Evolutionary conservation across 2,113 vertebrate genomes (phyloP).

Genomic region (Limnothrissa miodon): DNA sequence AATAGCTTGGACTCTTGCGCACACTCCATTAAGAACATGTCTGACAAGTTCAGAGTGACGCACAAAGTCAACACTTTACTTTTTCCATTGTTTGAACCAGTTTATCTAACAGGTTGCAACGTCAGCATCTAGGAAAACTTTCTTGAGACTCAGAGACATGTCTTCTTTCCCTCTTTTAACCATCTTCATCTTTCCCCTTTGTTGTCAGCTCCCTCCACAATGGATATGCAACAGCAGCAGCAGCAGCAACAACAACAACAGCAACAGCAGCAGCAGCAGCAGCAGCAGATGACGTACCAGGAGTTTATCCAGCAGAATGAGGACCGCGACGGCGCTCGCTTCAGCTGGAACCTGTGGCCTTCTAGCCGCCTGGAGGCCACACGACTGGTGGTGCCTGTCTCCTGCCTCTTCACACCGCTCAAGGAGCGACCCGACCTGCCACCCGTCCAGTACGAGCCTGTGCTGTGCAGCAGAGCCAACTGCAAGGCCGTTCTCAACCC

Average conservation of each 20-base stretch:
- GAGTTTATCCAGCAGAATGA: slow-evolving; percentile 99
- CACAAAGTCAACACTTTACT: background rate
- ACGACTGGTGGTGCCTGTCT: slow-evolving; percentile 89
- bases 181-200: background rate
- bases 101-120: background rate
- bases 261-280: background rate
- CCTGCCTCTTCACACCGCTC: slow-evolving; percentile 92
- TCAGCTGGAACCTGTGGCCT: slow-evolving; percentile 99
- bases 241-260: background rate
- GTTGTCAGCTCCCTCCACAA: background rate
- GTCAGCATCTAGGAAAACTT: background rate
- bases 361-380: slow-evolving; percentile 94
- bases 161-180: background rate
- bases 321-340: slow-evolving; percentile 91
- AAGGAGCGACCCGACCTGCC: slow-evolving; percentile 90
- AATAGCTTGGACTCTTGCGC: background rate
- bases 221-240: background rate
- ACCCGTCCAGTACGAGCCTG: slow-evolving; percentile 91
- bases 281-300: slow-evolving; percentile 81
- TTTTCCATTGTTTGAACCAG: background rate
- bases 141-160: background rate
- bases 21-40: background rate
- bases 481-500: slow-evolving; percentile 96
- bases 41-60: slow-evolving; percentile 1
- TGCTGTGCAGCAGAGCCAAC: slow-evolving; percentile 87